A percentile compares a stretch with the other conserved stretches of the same genome.
Evolutionary conservation across 2,113 vertebrate species (phyloP).

Genomic region (Halichoerus grypus): DNA sequence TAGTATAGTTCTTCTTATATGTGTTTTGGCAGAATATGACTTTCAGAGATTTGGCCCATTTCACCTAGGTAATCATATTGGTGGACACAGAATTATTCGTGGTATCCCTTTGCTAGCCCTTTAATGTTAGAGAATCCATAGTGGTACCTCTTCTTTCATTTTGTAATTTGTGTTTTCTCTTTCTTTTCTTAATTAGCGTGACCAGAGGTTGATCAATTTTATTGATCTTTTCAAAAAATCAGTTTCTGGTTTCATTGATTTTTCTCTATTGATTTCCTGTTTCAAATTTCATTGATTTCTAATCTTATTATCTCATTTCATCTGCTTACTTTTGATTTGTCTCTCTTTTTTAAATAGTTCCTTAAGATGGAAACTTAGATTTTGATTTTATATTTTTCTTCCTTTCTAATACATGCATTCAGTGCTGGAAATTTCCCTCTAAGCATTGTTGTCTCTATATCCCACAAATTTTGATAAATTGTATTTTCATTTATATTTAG

Average conservation of each 20-base stretch:
- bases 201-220: neutral
- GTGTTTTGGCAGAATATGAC: neutral
- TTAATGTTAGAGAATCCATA: neutral
- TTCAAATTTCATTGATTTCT: conserved; percentile 26
- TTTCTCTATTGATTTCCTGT: neutral
- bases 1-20: neutral
- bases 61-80: neutral
- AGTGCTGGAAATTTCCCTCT: neutral
- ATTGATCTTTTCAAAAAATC: neutral
- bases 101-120: neutral
- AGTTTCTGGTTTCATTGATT: neutral
- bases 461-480: neutral
- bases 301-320: conserved; percentile 15
- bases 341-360: neutral
- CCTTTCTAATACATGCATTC: neutral
- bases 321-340: conserved; percentile 3
- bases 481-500: neutral
- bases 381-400: neutral
- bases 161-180: neutral
- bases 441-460: neutral
- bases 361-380: neutral
- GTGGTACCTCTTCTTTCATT: neutral
- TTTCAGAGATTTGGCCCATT: neutral
- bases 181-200: neutral
- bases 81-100: neutral